Evolutionary conservation across 1,140 invertebrate species (phyloP).

Genomic region (Aphelinus certus): DNA sequence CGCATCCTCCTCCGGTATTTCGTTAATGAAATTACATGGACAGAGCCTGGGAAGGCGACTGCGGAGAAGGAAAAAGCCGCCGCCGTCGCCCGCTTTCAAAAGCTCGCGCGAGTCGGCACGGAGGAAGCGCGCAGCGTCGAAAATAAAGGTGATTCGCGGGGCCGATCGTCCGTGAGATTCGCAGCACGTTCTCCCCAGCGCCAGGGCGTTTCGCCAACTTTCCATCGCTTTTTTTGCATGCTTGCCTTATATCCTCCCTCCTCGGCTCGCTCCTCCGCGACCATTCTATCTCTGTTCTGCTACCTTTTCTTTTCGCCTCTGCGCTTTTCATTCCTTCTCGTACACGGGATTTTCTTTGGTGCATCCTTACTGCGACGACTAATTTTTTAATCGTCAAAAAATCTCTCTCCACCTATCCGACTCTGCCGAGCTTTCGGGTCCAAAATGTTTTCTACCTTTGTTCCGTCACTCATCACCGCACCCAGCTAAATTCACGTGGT

Average conservation of each 20-base stretch:
- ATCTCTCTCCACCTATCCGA: too few relatives aligned
- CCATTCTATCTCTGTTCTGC: background rate
- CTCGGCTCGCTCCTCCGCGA: background rate
- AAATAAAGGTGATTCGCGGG: slow-evolving; percentile 41
- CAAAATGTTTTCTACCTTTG: background rate
- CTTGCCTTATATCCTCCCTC: background rate
- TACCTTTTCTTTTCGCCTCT: background rate
- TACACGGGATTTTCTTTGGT: background rate
- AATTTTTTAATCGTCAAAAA: too few relatives aligned
- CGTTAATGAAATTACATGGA: slow-evolving; percentile 52
- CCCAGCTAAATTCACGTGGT: slow-evolving; percentile 26
- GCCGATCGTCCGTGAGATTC: slow-evolving; percentile 49
- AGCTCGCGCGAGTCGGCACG: background rate
- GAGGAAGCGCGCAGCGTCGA: background rate
- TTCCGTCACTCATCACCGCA: slow-evolving; percentile 31
- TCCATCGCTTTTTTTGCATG: slow-evolving; percentile 28
- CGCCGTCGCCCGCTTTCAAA: slow-evolving; percentile 13
- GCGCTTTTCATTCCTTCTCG: slow-evolving; percentile 15
- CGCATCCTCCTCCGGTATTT: slow-evolving; percentile 42
- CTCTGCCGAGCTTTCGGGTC: too few relatives aligned
- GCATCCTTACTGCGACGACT: background rate
- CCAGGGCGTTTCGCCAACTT: slow-evolving; percentile 43
- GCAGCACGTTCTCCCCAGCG: slow-evolving; percentile 44
- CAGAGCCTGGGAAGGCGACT: slow-evolving; percentile 31
- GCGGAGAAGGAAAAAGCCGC: slow-evolving; percentile 20